Percentiles rank a stretch among this genome's conserved stretches.
Conservation (phyloP, 2,888 invertebrate species). For the Geotrupes spiniger region DNA sequence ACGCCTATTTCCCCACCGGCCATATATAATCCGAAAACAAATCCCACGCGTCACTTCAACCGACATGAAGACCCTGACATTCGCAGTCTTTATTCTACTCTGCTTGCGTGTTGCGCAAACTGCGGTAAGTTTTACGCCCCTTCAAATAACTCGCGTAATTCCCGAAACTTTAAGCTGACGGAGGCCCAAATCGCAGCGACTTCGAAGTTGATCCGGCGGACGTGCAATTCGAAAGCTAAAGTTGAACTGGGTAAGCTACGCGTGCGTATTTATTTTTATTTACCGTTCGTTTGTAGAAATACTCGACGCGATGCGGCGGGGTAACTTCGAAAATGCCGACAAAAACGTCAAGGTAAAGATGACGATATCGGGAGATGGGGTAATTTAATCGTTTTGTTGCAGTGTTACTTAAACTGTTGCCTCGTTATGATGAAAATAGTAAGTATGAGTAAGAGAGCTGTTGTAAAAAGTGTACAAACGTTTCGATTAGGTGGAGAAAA, state of each 20-base stretch:
- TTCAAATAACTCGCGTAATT: background rate
- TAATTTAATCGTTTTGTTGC: background rate
- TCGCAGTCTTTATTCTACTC: no score
- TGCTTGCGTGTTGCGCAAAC: no score
- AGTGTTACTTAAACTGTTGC: slow-evolving; percentile 20
- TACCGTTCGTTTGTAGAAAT: background rate
- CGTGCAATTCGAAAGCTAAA: slow-evolving; percentile 14
- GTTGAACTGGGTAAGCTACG: slow-evolving; percentile 3
- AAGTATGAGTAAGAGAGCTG: slow-evolving; percentile 2
- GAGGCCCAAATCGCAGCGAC: slow-evolving; percentile 15
- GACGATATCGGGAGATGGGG: background rate
- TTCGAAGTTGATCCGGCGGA: slow-evolving; percentile 14
- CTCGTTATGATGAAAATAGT: slow-evolving; percentile 19
- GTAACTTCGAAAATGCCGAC: no score
- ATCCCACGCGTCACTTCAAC: no score
- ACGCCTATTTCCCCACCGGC: no score
- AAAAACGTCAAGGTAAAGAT: background rate
- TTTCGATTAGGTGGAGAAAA: slow-evolving; percentile 38
- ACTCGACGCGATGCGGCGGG: background rate
- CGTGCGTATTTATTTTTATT: background rate
- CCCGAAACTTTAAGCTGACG: slow-evolving; percentile 13
- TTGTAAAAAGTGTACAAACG: slow-evolving; percentile 7
- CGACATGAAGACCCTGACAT: no score
- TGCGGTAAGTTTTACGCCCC: background rate
- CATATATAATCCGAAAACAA: no score